phyloP scores from a whole-genome alignment of 2,888 invertebrate genomes.

The Bellardia bayeri region DNA sequence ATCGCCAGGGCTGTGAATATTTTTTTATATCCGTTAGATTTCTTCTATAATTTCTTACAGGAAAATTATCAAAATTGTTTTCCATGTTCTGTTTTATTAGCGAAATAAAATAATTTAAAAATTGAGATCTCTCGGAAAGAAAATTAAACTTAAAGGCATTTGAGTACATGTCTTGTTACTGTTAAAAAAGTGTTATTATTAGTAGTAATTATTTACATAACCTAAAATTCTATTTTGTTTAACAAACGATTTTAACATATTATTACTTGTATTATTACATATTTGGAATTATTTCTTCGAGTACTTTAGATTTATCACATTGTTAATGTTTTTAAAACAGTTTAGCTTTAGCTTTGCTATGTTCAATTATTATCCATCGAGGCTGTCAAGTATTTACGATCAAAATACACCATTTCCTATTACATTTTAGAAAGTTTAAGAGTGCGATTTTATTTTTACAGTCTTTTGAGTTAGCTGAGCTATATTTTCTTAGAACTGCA shows the following conservation, averaged over 20 bases:
- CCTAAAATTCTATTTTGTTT: conserved; percentile 20
- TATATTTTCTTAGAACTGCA: too few relatives aligned
- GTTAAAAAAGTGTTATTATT: neutral
- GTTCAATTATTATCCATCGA: conserved; percentile 17
- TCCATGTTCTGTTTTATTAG: too few relatives aligned
- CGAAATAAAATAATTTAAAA: neutral
- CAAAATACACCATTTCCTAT: conserved; percentile 47
- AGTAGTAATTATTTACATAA: conserved; percentile 16
- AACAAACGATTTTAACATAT: conserved; percentile 15
- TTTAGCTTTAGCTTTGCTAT: conserved; percentile 65
- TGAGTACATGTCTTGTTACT: neutral
- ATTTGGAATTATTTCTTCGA: conserved; percentile 54
- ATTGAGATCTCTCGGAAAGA: conserved; percentile 1
- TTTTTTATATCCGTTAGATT: too few relatives aligned
- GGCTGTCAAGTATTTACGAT: neutral
- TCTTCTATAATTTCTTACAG: too few relatives aligned
- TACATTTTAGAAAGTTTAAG: neutral
- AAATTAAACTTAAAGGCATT: neutral
- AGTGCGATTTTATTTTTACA: too few relatives aligned
- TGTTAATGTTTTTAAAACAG: conserved; percentile 60
- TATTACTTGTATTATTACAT: conserved; percentile 24
- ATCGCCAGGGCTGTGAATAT: too few relatives aligned
- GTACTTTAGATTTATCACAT: conserved; percentile 59
- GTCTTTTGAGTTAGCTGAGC: too few relatives aligned
- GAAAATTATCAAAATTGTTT: too few relatives aligned